phyloP scores from a whole-genome alignment of 1,140 invertebrate genomes.

The Monomorium pharaonis region DNA sequence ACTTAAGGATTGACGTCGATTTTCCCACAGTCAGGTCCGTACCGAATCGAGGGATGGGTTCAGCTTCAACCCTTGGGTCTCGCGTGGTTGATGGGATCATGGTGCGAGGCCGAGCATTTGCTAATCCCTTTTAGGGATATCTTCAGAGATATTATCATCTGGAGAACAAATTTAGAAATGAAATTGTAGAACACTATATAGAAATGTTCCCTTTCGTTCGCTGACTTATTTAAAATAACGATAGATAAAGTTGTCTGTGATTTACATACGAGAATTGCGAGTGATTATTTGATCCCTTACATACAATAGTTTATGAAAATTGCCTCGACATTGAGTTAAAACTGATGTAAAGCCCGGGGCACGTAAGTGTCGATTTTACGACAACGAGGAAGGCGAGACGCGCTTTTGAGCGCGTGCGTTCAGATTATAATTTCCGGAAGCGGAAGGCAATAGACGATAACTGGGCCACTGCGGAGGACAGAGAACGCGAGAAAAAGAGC shows the following conservation, averaged over 20 bases:
- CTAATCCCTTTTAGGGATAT: neutral
- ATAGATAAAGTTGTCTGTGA: neutral
- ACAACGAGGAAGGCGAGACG: neutral
- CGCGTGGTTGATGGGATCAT: neutral
- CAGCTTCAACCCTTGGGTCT: neutral
- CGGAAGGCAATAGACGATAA: conserved; percentile 6
- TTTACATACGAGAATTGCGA: neutral
- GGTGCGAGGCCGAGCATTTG: neutral
- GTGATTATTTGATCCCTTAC: neutral
- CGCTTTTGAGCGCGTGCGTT: conserved; percentile 19
- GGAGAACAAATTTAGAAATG: neutral
- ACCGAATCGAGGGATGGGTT: neutral
- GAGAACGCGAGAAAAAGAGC: conserved; percentile 37
- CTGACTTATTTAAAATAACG: neutral
- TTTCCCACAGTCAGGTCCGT: conserved; percentile 44
- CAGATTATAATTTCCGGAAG: conserved; percentile 67
- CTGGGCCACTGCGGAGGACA: neutral
- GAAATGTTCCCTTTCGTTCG: neutral
- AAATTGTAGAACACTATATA: neutral
- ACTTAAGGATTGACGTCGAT: conserved; percentile 14
- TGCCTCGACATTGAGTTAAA: conserved; percentile 49
- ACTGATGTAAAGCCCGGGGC: conserved; percentile 38
- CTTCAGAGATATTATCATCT: neutral
- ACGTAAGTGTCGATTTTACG: conserved; percentile 56
- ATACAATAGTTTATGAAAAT: conserved; percentile 58